Percentiles rank a stretch among this genome's conserved stretches.
phyloP scores from a whole-genome alignment of 1,140 invertebrate genomes.

The Leptoteleia sp. region DNA sequence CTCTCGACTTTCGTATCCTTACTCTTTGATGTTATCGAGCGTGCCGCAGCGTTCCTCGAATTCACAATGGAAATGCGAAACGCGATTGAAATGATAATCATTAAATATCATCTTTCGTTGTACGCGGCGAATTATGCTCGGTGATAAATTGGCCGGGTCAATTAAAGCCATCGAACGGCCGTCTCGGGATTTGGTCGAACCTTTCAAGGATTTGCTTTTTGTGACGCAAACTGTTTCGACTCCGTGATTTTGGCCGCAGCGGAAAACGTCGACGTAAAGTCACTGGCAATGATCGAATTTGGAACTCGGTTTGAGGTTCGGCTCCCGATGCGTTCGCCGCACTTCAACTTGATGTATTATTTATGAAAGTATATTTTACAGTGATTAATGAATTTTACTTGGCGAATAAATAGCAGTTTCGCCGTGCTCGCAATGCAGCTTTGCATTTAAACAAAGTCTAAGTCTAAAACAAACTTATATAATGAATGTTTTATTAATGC shows the following conservation, averaged over 20 bases:
- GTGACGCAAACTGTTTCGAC: background rate
- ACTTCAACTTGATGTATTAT: conserved; percentile 21
- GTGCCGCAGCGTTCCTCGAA: no score
- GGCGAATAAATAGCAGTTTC: conserved; percentile 2
- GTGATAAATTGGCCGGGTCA: conserved; percentile 35
- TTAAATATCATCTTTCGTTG: conserved; percentile 36
- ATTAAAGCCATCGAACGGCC: conserved; percentile 16
- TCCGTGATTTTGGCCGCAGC: conserved; percentile 1
- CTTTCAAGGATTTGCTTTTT: conserved; percentile 9
- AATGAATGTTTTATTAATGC: conserved; percentile 30
- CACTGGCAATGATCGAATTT: background rate
- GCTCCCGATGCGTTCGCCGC: background rate
- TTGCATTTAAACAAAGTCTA: conserved; percentile 21
- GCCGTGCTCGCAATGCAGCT: conserved; percentile 6
- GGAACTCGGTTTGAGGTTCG: conserved; percentile 11
- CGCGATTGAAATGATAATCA: conserved; percentile 46
- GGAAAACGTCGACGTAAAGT: no score
- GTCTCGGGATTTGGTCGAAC: conserved; percentile 1
- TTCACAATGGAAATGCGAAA: conserved; percentile 21
- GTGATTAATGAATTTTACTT: conserved; percentile 46
- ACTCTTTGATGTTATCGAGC: conserved; percentile 34
- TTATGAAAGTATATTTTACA: conserved; percentile 20
- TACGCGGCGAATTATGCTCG: no score
- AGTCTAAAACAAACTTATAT: background rate
- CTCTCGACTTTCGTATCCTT: conserved; percentile 16